These are phyloP conservation scores for Catocala sponsa DNA, from an alignment of 2,888 invertebrate species.

Conservation along the genomic window DNA sequence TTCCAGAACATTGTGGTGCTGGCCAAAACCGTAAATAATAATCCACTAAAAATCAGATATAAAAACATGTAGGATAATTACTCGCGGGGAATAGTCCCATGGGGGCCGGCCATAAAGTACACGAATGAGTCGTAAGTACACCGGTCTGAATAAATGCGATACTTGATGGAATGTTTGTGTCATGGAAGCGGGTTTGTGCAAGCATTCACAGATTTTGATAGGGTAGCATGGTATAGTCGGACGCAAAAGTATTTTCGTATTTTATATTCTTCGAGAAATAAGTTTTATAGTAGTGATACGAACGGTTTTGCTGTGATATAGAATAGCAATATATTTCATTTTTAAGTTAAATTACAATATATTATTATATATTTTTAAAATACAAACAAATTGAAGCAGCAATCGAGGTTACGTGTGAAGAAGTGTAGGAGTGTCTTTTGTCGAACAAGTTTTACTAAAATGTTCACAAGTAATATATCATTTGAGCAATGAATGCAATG, in stretches of 20 bases:
- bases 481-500: too few relatives aligned
- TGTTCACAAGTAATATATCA: too few relatives aligned
- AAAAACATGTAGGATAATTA: constrained; percentile 87
- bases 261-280: too few relatives aligned
- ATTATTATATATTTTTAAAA: too few relatives aligned
- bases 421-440: too few relatives aligned
- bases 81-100: constrained; percentile 79
- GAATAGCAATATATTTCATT: too few relatives aligned
- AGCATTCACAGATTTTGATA: constrained; percentile 88
- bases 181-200: constrained; percentile 88
- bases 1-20: constrained; percentile 58
- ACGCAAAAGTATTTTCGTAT: constrained; percentile 33
- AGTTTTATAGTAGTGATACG: too few relatives aligned
- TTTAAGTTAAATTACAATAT: too few relatives aligned
- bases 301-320: too few relatives aligned
- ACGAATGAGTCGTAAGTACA: constrained; percentile 53
- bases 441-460: too few relatives aligned
- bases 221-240: constrained; percentile 79
- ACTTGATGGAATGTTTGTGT: constrained; percentile 84
- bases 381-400: too few relatives aligned
- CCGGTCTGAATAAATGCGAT: constrained; percentile 69
- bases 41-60: constrained; percentile 84
- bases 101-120: constrained; percentile 75
- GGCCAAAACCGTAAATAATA: constrained; percentile 83
- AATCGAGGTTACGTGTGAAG: too few relatives aligned